phyloP scores from a whole-genome alignment of 2,797 vertebrate species.

The Lophius americanus region DNA sequence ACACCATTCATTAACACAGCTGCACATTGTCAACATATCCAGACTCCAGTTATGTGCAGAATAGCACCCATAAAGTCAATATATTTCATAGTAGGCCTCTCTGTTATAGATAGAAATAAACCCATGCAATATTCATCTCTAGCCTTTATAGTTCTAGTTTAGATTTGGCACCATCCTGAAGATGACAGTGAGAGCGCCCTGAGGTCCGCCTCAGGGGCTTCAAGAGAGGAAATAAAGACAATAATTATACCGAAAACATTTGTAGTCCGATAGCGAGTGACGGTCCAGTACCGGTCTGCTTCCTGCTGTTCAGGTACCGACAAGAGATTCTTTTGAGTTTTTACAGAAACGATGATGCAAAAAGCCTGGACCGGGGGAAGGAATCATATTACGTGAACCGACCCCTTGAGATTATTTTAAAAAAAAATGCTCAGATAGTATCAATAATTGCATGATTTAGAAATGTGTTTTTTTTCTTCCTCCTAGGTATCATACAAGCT shows the following conservation, averaged over 20 bases:
- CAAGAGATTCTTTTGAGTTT: conserved; percentile 42
- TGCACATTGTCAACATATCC: conserved; percentile 72
- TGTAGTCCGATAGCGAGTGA: conserved; percentile 47
- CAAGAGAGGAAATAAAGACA: conserved; percentile 43
- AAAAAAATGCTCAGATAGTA: conserved; percentile 79
- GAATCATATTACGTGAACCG: conserved; percentile 74
- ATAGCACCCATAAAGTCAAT: conserved; percentile 75
- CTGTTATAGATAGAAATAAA: conserved; percentile 77
- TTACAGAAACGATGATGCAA: conserved; percentile 63
- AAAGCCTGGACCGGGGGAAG: conserved; percentile 67
- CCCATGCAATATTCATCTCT: conserved; percentile 80
- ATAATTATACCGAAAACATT: conserved; percentile 49
- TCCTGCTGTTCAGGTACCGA: conserved; percentile 68
- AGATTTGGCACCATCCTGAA: conserved; percentile 77
- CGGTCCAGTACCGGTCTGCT: conserved; percentile 36
- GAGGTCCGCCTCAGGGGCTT: conserved; percentile 55
- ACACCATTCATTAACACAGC: conserved; percentile 77
- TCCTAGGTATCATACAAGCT: conserved; percentile 78
- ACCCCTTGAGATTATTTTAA: conserved; percentile 63
- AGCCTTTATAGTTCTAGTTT: conserved; percentile 62
- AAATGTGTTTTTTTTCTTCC: conserved; percentile 61
- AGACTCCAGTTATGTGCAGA: conserved; percentile 71
- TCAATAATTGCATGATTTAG: conserved; percentile 79
- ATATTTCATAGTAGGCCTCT: conserved; percentile 74
- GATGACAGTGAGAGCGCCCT: conserved; percentile 56